A percentile compares a stretch with the other conserved stretches of the same genome.
phyloP scores from a whole-genome alignment of 1,140 invertebrate species.

The Anoplophora glabripennis region DNA sequence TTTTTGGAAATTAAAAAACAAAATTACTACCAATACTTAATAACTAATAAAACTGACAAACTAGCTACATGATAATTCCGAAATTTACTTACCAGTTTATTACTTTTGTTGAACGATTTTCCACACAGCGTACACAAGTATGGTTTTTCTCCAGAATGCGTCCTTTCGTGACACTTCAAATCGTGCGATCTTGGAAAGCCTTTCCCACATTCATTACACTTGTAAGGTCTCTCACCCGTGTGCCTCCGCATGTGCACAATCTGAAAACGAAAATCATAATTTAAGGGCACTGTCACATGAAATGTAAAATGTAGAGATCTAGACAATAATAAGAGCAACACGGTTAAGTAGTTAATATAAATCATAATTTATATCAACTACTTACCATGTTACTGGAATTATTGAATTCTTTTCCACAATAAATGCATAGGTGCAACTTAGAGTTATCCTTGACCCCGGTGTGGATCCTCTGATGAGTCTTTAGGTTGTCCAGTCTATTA shows the following conservation, averaged over 20 bases:
- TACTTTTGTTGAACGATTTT: conserved; percentile 49
- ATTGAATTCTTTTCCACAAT: conserved; percentile 52
- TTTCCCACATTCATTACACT: conserved; percentile 62
- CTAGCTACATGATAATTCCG: neutral
- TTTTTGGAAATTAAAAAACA: no score
- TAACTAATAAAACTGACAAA: neutral
- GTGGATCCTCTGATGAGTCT: conserved; percentile 49
- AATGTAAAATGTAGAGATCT: neutral
- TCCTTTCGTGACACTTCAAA: conserved; percentile 58
- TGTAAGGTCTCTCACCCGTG: conserved; percentile 57
- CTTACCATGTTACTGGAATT: conserved; percentile 48
- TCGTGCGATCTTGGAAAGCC: conserved; percentile 64
- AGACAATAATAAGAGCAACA: conserved; percentile 18
- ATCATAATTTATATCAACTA: conserved; percentile 19
- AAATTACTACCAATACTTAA: no score
- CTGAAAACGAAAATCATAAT: conserved; percentile 29
- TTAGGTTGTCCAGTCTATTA: conserved; percentile 47
- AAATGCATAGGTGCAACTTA: conserved; percentile 49
- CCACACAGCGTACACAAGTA: conserved; percentile 58
- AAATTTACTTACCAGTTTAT: conserved; percentile 44
- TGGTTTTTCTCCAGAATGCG: conserved; percentile 58
- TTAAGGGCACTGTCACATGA: neutral
- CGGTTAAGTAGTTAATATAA: conserved; percentile 16
- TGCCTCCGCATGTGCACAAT: conserved; percentile 59
- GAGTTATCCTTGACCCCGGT: conserved; percentile 50